A percentile compares a stretch with the other conserved stretches of the same genome.
Conservation (phyloP, 2,113 vertebrate genomes). For the Nesogale talazaci region DNA sequence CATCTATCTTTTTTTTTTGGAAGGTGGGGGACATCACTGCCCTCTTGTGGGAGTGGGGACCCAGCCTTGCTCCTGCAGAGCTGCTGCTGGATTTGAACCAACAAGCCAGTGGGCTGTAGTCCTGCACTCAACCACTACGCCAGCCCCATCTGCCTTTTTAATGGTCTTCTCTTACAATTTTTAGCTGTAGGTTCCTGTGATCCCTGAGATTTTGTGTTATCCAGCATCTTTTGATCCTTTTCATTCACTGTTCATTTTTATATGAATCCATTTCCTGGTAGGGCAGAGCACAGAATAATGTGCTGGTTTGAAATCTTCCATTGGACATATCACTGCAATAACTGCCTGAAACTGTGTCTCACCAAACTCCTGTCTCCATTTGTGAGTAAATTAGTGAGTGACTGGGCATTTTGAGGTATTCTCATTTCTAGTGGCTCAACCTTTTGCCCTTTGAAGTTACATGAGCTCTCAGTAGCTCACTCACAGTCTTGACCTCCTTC, state of each 20-base stretch:
- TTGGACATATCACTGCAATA: not conserved
- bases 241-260: conserved; percentile 12
- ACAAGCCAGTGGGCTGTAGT: too few species aligned
- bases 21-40: too few species aligned
- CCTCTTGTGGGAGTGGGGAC: too few species aligned
- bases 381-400: not conserved
- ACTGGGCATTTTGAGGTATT: not conserved
- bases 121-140: too few species aligned
- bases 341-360: not conserved
- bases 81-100: too few species aligned
- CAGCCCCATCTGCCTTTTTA: not conserved
- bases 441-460: not conserved
- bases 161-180: not conserved
- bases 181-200: too few species aligned
- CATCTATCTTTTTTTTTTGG: not conserved
- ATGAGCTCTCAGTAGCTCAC: not conserved
- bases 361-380: not conserved
- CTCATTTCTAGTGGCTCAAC: not conserved
- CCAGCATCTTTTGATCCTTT: not conserved
- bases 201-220: too few species aligned
- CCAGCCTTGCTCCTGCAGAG: too few species aligned
- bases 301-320: not conserved
- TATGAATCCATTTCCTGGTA: not conserved
- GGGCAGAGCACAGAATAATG: not conserved
- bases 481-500: not conserved